Percentiles rank a stretch among this genome's conserved stretches.
Conservation (phyloP, 2,888 invertebrate species). For the Cotesia congregata region DNA sequence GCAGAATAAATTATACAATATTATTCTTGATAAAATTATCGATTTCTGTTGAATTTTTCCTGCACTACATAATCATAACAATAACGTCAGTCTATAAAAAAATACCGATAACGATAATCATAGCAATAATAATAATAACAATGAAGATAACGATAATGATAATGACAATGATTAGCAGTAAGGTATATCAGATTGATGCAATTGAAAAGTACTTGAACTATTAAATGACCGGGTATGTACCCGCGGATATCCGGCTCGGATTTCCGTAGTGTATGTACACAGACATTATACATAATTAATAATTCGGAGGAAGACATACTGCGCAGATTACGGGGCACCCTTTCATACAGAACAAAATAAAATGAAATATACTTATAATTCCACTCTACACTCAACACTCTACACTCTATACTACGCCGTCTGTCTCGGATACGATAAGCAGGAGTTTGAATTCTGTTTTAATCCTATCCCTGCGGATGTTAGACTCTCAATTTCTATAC, state of each 20-base stretch:
- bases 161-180: background rate
- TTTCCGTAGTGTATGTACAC: conserved; percentile 45
- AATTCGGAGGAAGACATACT: conserved; percentile 47
- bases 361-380: conserved; percentile 17
- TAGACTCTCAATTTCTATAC: conserved; percentile 16
- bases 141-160: background rate
- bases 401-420: background rate
- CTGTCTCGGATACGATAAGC: too few relatives aligned
- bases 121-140: background rate
- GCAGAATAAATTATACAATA: background rate
- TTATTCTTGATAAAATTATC: background rate
- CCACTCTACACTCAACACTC: background rate
- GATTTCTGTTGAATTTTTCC: background rate
- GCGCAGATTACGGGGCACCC: conserved; percentile 23
- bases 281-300: conserved; percentile 53
- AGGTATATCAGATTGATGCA: conserved; percentile 6
- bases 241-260: conserved; percentile 50
- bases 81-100: too few relatives aligned
- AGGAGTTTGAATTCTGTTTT: background rate
- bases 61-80: too few relatives aligned
- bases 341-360: conserved; percentile 18
- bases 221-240: conserved; percentile 11
- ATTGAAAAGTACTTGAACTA: background rate
- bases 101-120: too few relatives aligned
- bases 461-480: background rate